These are phyloP conservation scores for Rosalia funebris DNA, from an alignment of 2,888 invertebrate genomes.

Conservation along the genomic window DNA sequence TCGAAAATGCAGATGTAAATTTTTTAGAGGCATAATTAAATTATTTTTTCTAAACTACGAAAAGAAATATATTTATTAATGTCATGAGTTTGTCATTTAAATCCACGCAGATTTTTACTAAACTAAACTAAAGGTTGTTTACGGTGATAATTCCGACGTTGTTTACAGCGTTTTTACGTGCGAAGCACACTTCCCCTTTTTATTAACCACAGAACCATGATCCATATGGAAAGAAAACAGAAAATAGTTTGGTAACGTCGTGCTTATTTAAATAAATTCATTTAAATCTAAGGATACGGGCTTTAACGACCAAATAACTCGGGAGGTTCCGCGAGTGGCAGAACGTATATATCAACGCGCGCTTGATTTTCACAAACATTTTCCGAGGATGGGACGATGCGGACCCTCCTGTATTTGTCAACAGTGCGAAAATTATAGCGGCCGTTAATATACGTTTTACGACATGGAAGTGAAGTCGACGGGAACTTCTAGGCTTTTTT, in stretches of 20 bases:
- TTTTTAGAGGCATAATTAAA: too few species aligned
- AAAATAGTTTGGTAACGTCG: conserved; percentile 19
- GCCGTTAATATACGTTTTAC: conserved; percentile 54
- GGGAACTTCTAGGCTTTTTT: conserved; percentile 78
- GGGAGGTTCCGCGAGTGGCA: conserved; percentile 36
- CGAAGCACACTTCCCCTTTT: background rate
- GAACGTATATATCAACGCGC: conserved; percentile 63
- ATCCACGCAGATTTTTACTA: background rate
- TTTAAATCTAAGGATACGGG: conserved; percentile 29
- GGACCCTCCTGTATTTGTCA: conserved; percentile 69
- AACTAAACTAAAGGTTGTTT: background rate
- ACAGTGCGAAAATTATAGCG: conserved; percentile 70
- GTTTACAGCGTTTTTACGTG: conserved; percentile 2
- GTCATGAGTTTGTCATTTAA: background rate
- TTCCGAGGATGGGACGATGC: conserved; percentile 70
- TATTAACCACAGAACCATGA: background rate
- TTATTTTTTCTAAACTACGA: too few species aligned
- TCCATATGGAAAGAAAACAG: conserved; percentile 17
- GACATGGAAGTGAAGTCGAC: conserved; percentile 57
- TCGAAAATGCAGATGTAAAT: too few species aligned
- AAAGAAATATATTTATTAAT: too few species aligned
- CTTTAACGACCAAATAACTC: conserved; percentile 33
- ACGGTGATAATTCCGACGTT: background rate
- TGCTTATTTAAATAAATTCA: conserved; percentile 29
- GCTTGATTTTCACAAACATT: conserved; percentile 65